Conservation (phyloP, 2,113 vertebrate genomes). For the Malurus melanocephalus region DNA sequence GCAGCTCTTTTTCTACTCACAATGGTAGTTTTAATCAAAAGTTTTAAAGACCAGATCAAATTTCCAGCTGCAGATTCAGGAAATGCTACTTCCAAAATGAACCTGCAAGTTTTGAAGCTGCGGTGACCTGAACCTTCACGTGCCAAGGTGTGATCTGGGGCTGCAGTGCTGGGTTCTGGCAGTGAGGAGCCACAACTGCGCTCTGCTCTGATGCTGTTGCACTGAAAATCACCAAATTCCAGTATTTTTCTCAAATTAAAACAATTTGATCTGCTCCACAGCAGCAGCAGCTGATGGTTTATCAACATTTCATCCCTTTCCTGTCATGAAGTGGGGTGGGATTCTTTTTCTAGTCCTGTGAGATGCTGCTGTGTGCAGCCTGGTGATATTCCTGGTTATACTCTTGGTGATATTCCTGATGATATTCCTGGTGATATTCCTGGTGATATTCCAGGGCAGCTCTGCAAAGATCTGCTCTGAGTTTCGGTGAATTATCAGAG, state of each 20-base stretch:
- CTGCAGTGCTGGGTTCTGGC: background rate
- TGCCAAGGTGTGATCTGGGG: background rate
- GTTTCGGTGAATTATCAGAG: background rate
- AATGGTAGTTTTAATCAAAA: background rate
- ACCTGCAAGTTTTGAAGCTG: background rate
- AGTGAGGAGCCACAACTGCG: background rate
- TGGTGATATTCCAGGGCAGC: background rate
- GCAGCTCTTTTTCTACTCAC: background rate
- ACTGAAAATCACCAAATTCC: background rate
- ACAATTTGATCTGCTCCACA: background rate
- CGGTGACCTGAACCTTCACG: fast-evolving
- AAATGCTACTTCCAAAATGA: background rate
- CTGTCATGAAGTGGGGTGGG: background rate
- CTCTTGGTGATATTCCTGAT: no score
- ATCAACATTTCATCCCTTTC: background rate
- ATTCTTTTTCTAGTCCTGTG: background rate
- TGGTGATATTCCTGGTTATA: no score
- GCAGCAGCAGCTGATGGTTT: background rate
- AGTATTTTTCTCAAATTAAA: background rate
- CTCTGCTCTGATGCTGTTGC: background rate
- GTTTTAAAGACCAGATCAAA: background rate
- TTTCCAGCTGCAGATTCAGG: background rate
- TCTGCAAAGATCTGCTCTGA: background rate
- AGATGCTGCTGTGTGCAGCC: background rate
- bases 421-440: no score